Base-by-base conservation (phyloP, 23 tunicate genomes). In the Diplosoma virens region DNA sequence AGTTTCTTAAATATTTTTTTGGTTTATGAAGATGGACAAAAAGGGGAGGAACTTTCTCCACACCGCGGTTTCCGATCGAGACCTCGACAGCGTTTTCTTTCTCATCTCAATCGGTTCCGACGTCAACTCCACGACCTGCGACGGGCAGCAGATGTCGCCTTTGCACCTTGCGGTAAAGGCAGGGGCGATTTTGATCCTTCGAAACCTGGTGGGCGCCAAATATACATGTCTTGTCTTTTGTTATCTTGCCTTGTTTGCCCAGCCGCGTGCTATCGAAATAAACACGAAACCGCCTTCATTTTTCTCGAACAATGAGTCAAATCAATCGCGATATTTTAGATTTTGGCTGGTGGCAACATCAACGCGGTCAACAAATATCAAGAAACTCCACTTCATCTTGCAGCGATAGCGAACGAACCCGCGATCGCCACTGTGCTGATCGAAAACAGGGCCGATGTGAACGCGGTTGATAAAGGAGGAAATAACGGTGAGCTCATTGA, bases 21-120 rank as follows among this genome's bases (percentile, higher is more conserved):
- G 14, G 11, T 41, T 55, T 11, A 27, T 29, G 18, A 30, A 82
- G 87, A 74, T 73, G 75, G 94, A 87, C 55, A 81, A 75, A 35
- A 82, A 74, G 17, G 94, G 94, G 1, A 23, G 79, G 33, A 87
- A 87, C 60, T 87, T 87, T 59, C 75, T 87, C 1, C 94, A 87
- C 73, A 24, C 45, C 0, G 94, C 94, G n/a, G 76, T 87, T 25
- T 34, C 66, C 2, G 75, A 64, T 27, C 64, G 66, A 25, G 94
- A 87, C 45, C 55, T 82, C 6, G 94, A 87, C 60, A 81, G 86
- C 53, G 73, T 87, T 17, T 65, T 87, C 3, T 87, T 87, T 66
- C 78, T 87, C 26, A 70, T 87, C 2, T 82, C 84, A 16, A 76
- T 87, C 47, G 80, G 82, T 1, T 64, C 75, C 20, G 94, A 87